Base-by-base conservation (phyloP, 2,888 invertebrate species). In the Muschampia staudingeri region DNA sequence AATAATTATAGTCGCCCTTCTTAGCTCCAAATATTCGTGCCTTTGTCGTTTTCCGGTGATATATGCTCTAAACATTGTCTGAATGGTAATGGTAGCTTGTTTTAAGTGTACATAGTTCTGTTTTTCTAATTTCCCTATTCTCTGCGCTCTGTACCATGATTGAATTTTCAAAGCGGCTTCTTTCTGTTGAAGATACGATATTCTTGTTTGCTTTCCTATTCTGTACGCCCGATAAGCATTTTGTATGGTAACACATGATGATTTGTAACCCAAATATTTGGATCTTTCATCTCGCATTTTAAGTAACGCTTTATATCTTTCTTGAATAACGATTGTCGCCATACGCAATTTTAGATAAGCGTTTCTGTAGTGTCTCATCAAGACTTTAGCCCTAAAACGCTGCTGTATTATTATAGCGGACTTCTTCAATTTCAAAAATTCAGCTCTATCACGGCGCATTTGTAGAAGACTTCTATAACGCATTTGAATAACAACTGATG, bases 131-230 rank as follows among this genome's bases (percentile, higher is more conserved):
- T 90, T 91, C 16, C 90, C 88, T 85, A 89, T 91, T 84, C 88
- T 92, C 67, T 88, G 89, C 82, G 87, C 91, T 88, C 95, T 94
- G 88, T 95, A 97, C 95, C 96, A 96, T 8, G 84, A 88, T 89
- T 97, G 97, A 67, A 98, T 94, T 82, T 86, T 91, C 0, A 93
- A 81, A 7, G 92, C 93, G 7, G 96, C 92, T 40, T 90, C 82
- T 89, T 94, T 95, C 65, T 93, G 90, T 65, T 88, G 80, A 1
- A 94, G 67, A 86, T 93, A 97, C 4, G 86, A 79, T 40, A 87
- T 81, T 84, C 93, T 92, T 61, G 92, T 89, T 71, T 85, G 77
- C 86, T 91, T 93, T 77, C 93, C 94, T 37, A 91, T 40, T 37
- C 90, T 81, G 52, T 89, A 89, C 0, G 96, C 95, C 87, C 95